These are phyloP conservation scores for Fragum sueziense DNA, from an alignment of 2,888 invertebrate species.

Conservation along the genomic window DNA sequence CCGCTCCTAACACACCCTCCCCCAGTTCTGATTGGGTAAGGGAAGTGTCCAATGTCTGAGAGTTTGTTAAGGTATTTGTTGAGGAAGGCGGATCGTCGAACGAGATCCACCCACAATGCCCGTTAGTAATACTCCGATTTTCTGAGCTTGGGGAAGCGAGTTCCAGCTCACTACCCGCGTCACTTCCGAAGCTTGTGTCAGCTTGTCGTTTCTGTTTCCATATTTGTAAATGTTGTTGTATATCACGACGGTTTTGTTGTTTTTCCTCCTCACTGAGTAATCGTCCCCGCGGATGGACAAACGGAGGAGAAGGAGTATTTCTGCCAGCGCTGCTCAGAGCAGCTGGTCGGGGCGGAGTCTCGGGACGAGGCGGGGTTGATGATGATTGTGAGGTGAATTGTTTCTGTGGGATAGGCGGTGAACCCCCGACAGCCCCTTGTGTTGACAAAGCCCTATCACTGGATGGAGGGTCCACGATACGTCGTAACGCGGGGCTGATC, in stretches of 20 bases:
- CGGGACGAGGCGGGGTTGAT: constrained; percentile 37
- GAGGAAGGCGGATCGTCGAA: constrained; percentile 54
- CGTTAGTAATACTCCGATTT: constrained; percentile 54
- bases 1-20: constrained; percentile 33
- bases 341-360: constrained; percentile 52
- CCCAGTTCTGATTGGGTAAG: constrained; percentile 16
- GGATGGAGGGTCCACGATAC: constrained; percentile 38
- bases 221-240: constrained; percentile 76
- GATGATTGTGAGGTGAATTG: constrained; percentile 18
- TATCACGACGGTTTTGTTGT: constrained; percentile 75
- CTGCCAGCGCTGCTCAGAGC: constrained; percentile 43
- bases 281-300: constrained; percentile 67
- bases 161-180: constrained; percentile 39
- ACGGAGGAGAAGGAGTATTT: constrained; percentile 66
- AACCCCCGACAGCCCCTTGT: constrained; percentile 48
- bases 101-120: constrained; percentile 52
- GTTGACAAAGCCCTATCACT: constrained; percentile 5
- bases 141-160: constrained; percentile 56
- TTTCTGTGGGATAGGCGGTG: constrained; percentile 38
- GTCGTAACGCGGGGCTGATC: constrained; percentile 49
- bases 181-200: constrained; percentile 63
- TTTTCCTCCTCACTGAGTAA: constrained; percentile 76
- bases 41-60: constrained; percentile 18
- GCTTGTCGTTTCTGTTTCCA: constrained; percentile 77
- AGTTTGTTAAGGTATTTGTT: constrained; percentile 6